A percentile compares a stretch with the other conserved stretches of the same genome.
phyloP scores from a whole-genome alignment of 2,797 vertebrate species.

The Danio aesculapii region DNA sequence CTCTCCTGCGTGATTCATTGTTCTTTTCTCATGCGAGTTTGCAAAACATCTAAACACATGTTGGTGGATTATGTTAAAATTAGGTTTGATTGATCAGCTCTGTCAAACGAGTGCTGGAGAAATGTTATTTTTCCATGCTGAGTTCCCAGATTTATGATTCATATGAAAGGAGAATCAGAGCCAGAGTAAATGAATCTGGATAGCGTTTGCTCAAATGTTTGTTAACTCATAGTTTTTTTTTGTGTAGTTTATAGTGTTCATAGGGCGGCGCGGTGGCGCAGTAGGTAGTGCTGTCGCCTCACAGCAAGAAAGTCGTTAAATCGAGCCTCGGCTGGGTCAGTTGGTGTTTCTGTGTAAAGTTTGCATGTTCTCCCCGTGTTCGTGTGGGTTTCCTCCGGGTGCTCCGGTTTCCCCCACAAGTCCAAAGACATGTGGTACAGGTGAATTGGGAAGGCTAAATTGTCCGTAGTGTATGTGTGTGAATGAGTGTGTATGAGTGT shows the following conservation, averaged over 20 bases:
- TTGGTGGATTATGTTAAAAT: conserved; percentile 7
- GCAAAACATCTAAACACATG: background rate
- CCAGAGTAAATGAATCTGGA: background rate
- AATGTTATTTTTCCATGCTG: background rate
- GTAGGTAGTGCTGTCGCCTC: no score
- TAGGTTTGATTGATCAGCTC: background rate
- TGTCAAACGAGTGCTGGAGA: conserved; percentile 3
- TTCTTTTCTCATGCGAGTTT: conserved; percentile 12
- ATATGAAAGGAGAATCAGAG: background rate
- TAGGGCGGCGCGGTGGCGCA: no score
- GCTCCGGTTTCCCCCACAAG: no score
- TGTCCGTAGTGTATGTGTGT: no score
- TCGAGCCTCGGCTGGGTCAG: no score
- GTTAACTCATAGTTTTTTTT: background rate
- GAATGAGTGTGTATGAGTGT: no score
- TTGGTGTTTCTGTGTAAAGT: no score
- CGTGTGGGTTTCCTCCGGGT: no score
- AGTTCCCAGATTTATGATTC: background rate
- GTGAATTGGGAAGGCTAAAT: no score
- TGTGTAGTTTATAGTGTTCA: background rate
- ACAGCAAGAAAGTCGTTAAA: no score
- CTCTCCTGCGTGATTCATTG: background rate
- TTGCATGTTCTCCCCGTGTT: no score
- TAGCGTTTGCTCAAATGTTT: background rate
- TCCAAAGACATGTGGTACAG: no score